These are phyloP conservation scores for Villa cingulata DNA, from an alignment of 2,888 invertebrate species.

Conservation along the genomic window DNA sequence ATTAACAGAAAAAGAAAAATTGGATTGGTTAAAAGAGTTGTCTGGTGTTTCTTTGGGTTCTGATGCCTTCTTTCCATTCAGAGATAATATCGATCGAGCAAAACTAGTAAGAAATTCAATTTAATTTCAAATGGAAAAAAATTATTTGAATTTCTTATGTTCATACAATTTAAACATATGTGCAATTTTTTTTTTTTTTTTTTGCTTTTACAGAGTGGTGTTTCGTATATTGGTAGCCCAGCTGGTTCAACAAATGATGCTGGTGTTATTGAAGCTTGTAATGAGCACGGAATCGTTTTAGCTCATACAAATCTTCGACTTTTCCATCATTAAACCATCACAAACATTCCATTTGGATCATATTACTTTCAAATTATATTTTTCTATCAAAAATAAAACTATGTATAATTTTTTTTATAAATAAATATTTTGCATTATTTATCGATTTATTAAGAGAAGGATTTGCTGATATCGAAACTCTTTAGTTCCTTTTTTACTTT, in stretches of 20 bases:
- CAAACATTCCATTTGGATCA: no score
- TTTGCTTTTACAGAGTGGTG: constrained; percentile 64
- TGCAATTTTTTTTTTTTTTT: not conserved
- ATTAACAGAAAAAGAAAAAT: constrained; percentile 52
- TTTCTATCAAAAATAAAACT: no score
- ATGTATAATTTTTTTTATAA: no score
- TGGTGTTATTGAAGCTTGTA: constrained; percentile 77
- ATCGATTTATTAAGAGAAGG: no score
- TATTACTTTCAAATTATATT: no score
- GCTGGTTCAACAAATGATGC: constrained; percentile 89
- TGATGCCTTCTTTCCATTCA: constrained; percentile 97
- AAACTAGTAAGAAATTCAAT: constrained; percentile 63
- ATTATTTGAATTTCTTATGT: not conserved
- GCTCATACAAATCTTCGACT: constrained; percentile 81
- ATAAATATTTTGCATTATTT: no score
- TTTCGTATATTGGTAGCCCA: constrained; percentile 84
- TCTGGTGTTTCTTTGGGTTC: constrained; percentile 77
- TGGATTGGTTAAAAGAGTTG: constrained; percentile 55
- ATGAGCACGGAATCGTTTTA: constrained; percentile 76
- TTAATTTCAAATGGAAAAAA: not conserved
- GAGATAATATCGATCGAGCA: constrained; percentile 92
- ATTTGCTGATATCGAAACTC: no score
- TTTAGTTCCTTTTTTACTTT: no score
- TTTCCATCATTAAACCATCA: constrained; percentile 68
- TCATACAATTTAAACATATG: no score